These are phyloP conservation scores for Melolontha melolontha DNA, from an alignment of 2,888 invertebrate species.

Conservation along the genomic window DNA sequence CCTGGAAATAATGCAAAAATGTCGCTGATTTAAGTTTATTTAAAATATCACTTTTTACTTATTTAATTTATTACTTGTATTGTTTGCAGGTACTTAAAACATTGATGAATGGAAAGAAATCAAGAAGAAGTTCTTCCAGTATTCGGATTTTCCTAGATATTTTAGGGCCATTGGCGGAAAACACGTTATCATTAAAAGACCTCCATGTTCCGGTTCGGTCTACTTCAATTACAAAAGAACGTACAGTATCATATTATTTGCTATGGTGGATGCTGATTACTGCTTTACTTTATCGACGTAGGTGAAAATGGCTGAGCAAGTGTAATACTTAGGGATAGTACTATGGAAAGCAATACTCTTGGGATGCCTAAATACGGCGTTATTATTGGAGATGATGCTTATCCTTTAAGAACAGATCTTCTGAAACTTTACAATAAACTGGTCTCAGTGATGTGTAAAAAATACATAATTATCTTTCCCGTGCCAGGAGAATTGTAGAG, in stretches of 20 bases:
- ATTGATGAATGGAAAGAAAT: conserved; percentile 42
- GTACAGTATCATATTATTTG: conserved; percentile 38
- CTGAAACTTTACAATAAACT: conserved; percentile 34
- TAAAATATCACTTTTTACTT: neutral
- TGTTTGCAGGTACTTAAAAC: conserved; percentile 29
- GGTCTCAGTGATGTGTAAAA: conserved; percentile 19
- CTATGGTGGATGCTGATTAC: conserved; percentile 30
- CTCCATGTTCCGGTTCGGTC: conserved; percentile 32
- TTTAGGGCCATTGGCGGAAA: conserved; percentile 21
- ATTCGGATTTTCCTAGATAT: conserved; percentile 37
- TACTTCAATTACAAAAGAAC: conserved; percentile 34
- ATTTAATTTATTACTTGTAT: neutral
- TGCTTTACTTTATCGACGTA: conserved; percentile 14
- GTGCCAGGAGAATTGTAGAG: conserved; percentile 32
- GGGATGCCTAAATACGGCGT: conserved; percentile 18
- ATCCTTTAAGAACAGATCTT: conserved; percentile 34
- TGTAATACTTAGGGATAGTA: conserved; percentile 28
- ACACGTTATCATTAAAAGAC: conserved; percentile 4
- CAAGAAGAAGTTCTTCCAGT: conserved; percentile 24
- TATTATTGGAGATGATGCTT: conserved; percentile 35
- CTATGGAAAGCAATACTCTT: conserved; percentile 32
- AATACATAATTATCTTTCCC: conserved; percentile 38
- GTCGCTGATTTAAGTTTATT: conserved; percentile 7
- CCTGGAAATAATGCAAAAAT: conserved; percentile 43
- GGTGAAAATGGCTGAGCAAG: too few relatives aligned